phyloP scores from a whole-genome alignment of 2,797 vertebrate species.

The Orestias chungarensis region DNA sequence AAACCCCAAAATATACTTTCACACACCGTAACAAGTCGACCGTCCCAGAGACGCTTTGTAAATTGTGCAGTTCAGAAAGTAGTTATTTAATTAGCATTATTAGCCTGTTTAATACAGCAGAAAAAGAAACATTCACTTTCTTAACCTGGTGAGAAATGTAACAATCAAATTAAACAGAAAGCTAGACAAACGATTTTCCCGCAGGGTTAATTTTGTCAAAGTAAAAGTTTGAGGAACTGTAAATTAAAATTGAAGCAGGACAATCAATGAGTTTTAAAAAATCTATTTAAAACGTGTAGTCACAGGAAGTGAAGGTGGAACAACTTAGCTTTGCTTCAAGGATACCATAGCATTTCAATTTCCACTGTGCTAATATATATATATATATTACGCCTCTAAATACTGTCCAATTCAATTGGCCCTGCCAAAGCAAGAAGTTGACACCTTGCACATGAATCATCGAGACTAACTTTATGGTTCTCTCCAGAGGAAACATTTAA shows the following conservation, averaged over 20 bases:
- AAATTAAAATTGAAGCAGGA: slow-evolving; percentile 1
- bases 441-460: slow-evolving; percentile 62
- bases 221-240: background rate
- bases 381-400: slow-evolving; percentile 57
- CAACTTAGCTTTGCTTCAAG: slow-evolving; percentile 37
- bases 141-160: background rate
- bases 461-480: slow-evolving; percentile 49
- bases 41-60: too few species aligned
- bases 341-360: slow-evolving; percentile 34
- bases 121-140: background rate
- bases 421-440: slow-evolving; percentile 52
- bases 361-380: slow-evolving; percentile 45
- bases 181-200: background rate
- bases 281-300: slow-evolving; percentile 31
- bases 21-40: too few species aligned
- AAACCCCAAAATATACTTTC: too few species aligned
- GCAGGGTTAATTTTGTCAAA: background rate
- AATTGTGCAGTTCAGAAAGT: too few species aligned
- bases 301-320: slow-evolving; percentile 29
- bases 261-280: slow-evolving; percentile 8
- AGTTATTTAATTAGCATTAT: too few species aligned
- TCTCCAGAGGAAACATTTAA: slow-evolving; percentile 57
- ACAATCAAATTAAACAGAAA: background rate
- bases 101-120: background rate
- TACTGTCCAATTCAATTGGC: slow-evolving; percentile 55